Evolutionary conservation across 1,140 invertebrate species (phyloP), one percentile per base, ranked within the genome.

Genomic region (Grapholita molesta): DNA sequence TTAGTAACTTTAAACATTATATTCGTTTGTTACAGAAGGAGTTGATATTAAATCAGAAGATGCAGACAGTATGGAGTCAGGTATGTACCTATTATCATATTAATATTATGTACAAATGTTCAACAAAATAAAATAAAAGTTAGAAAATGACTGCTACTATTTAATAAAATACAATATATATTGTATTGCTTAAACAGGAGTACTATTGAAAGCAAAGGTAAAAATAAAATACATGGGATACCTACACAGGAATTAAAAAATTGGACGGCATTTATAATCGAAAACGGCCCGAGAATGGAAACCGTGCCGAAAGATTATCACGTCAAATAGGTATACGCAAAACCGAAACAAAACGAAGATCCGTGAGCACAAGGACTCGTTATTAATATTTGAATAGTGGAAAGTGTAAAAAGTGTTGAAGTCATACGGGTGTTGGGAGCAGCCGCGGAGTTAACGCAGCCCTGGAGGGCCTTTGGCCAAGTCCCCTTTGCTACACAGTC

Each of bases 61-160:
- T 66, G 84, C 88, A 81, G 91, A 92, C 72, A 92, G 91, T 68
- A 86, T 89, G 70, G 90, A 90, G 66, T 92, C 91, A 57, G 91
- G 91, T 92, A 77, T 85, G 88, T 69, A 15, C 5, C n/a, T n/a
- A 38, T 38, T 38, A 8, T 6, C n/a, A 35, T n/a, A 12, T 35
- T 35, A 35, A 38, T 15, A 38, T n/a, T n/a, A n/a, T n/a, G n/a
- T n/a, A 15, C 3, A 38, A n/a, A 38, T 35, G 9, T 11, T 9
- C 3, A 12, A 35, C 33, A 35, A 35, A 35, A 35, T 7, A 12
- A 35, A 35, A 3, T 35, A 12, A 12, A 12, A 35, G 12, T 1
- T 9, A 11, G 32, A 11, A 33, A 33, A 12, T 35, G 11, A 35
- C 9, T n/a, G n/a, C n/a, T n/a, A n/a, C n/a, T n/a, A n/a, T n/a